Percentiles rank a stretch among this genome's conserved stretches.
These are phyloP conservation scores for Pipistrellus kuhlii DNA, from an alignment of 2,797 vertebrate species.

Conservation along the genomic window DNA sequence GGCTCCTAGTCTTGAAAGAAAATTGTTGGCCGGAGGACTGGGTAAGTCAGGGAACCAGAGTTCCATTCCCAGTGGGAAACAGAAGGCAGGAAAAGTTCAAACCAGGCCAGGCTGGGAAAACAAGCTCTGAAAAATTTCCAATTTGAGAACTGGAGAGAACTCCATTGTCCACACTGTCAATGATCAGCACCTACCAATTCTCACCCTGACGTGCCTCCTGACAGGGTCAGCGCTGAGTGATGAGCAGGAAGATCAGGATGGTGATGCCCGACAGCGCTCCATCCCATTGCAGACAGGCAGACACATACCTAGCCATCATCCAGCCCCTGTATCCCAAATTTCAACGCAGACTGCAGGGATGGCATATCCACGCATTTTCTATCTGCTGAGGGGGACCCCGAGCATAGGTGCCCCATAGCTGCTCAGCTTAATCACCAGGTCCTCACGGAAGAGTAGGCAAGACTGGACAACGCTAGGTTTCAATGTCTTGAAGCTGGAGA, in stretches of 20 bases:
- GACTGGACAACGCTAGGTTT: neutral
- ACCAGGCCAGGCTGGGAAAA: slow-evolving; percentile 6
- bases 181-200: neutral
- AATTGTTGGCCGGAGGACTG: neutral
- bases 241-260: neutral
- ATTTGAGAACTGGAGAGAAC: slow-evolving; percentile 13
- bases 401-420: slow-evolving; percentile 10
- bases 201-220: neutral
- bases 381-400: neutral
- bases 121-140: slow-evolving; percentile 17
- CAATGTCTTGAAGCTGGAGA: neutral
- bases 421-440: slow-evolving; percentile 25
- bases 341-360: neutral
- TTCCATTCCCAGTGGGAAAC: slow-evolving; percentile 29
- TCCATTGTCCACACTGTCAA: neutral
- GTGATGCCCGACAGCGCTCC: neutral
- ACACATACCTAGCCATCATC: neutral
- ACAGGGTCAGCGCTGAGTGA: neutral
- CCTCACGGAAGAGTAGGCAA: neutral
- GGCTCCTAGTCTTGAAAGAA: slow-evolving; percentile 13
- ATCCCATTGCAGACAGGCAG: neutral
- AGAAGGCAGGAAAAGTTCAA: slow-evolving; percentile 21
- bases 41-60: neutral
- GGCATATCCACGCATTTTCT: neutral
- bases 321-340: neutral